These are phyloP conservation scores for Polypterus senegalus DNA, from an alignment of 2,113 vertebrate genomes.

Conservation along the genomic window DNA sequence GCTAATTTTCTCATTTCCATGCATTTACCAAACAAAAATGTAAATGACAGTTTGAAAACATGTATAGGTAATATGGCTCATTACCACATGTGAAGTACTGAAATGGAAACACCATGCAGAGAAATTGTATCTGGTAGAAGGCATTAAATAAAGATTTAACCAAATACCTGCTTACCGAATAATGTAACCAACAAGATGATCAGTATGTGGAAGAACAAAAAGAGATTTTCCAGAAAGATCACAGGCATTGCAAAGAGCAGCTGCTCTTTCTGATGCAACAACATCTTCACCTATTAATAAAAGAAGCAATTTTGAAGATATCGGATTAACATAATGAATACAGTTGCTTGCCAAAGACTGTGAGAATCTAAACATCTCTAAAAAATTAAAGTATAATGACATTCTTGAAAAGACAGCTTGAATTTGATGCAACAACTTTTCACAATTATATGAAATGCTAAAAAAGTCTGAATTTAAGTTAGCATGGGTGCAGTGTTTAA, in stretches of 20 bases:
- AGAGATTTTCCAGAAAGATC: slow-evolving; percentile 93
- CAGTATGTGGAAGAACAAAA: slow-evolving; percentile 91
- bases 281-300: slow-evolving; percentile 76
- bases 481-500: too few species aligned
- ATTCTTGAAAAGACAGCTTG: neutral
- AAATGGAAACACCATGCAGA: too few species aligned
- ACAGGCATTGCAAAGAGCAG: slow-evolving; percentile 78
- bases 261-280: slow-evolving; percentile 84
- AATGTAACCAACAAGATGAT: slow-evolving; percentile 95
- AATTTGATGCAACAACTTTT: neutral
- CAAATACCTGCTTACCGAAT: slow-evolving; percentile 61
- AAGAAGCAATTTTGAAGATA: slow-evolving; percentile 4
- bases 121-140: neutral
- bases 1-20: too few species aligned
- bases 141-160: neutral
- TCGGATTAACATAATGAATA: too few species aligned
- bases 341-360: too few species aligned
- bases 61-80: too few species aligned
- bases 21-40: too few species aligned
- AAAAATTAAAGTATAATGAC: neutral
- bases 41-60: too few species aligned
- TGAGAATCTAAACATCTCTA: neutral
- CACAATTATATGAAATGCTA: too few species aligned
- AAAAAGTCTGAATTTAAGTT: too few species aligned
- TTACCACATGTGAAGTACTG: too few species aligned